A percentile compares a stretch with the other conserved stretches of the same genome.
These are phyloP conservation scores for Antitype chi DNA, from an alignment of 2,888 invertebrate species.

Conservation along the genomic window DNA sequence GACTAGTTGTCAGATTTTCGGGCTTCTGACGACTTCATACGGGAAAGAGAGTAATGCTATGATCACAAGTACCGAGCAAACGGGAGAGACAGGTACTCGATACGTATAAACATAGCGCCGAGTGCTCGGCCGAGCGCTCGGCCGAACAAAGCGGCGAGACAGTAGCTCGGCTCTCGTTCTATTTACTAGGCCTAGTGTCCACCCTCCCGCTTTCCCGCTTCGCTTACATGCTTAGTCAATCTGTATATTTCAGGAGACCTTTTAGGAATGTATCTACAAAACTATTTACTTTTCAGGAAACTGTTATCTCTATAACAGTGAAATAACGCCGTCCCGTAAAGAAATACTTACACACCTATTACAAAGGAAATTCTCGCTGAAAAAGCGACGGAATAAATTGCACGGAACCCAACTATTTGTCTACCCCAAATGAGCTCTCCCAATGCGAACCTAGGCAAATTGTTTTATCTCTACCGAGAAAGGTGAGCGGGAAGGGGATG, in stretches of 20 bases:
- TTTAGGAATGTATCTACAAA: neutral
- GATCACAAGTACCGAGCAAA: too few species aligned
- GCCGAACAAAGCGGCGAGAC: too few species aligned
- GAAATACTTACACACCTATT: constrained; percentile 45
- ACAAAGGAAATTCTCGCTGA: constrained; percentile 42
- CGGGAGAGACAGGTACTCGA: too few species aligned
- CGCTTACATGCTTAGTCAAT: neutral
- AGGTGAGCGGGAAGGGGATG: neutral
- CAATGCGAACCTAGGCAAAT: constrained; percentile 47
- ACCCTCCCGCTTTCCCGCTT: too few species aligned
- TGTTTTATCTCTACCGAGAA: constrained; percentile 43
- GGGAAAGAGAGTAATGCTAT: too few species aligned
- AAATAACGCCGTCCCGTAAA: constrained; percentile 10
- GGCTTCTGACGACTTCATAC: too few species aligned
- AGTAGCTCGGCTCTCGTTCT: too few species aligned
- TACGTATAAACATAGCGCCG: too few species aligned
- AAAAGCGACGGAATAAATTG: constrained; percentile 51
- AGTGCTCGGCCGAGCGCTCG: too few species aligned
- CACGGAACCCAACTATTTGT: constrained; percentile 55
- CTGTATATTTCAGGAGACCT: neutral
- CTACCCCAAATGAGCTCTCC: constrained; percentile 52
- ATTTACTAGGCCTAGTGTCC: too few species aligned
- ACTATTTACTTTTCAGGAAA: neutral
- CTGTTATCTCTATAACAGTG: too few species aligned
- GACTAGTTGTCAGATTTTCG: too few species aligned